These are phyloP conservation scores for Temnothorax curvispinosus DNA, from an alignment of 1,140 invertebrate species.

Conservation along the genomic window DNA sequence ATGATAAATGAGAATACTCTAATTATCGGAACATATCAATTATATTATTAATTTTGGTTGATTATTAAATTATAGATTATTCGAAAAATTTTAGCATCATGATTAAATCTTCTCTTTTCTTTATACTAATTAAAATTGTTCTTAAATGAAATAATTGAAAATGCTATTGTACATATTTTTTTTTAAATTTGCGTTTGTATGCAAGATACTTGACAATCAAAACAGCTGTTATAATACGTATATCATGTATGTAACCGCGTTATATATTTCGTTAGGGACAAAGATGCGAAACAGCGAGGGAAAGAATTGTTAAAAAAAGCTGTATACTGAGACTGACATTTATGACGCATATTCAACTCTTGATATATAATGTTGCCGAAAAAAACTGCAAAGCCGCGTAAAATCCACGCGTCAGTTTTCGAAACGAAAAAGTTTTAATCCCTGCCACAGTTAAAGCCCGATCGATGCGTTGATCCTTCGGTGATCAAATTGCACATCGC, in stretches of 20 bases:
- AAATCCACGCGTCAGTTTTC: conserved; percentile 55
- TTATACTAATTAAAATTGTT: background rate
- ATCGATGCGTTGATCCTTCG: conserved; percentile 44
- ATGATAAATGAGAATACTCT: background rate
- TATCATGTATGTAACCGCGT: background rate
- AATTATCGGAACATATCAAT: background rate
- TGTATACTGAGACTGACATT: conserved; percentile 48
- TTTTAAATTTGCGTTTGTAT: background rate
- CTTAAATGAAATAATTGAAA: background rate
- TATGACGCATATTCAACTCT: conserved; percentile 53
- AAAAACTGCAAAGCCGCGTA: conserved; percentile 44
- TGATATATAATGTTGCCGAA: conserved; percentile 51
- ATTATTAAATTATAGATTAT: background rate
- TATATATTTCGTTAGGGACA: background rate
- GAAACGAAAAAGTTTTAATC: conserved; percentile 55
- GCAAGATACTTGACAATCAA: background rate
- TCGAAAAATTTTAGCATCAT: background rate
- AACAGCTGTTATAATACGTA: background rate
- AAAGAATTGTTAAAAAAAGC: conserved; percentile 43
- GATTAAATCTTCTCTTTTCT: background rate
- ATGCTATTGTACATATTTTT: background rate
- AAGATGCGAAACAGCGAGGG: background rate
- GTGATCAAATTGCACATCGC: conserved; percentile 48
- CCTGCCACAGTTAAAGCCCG: conserved; percentile 49
- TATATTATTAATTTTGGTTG: background rate